These are phyloP conservation scores for Hydropsyche betteni DNA, from an alignment of 2,888 invertebrate species.

Conservation along the genomic window DNA sequence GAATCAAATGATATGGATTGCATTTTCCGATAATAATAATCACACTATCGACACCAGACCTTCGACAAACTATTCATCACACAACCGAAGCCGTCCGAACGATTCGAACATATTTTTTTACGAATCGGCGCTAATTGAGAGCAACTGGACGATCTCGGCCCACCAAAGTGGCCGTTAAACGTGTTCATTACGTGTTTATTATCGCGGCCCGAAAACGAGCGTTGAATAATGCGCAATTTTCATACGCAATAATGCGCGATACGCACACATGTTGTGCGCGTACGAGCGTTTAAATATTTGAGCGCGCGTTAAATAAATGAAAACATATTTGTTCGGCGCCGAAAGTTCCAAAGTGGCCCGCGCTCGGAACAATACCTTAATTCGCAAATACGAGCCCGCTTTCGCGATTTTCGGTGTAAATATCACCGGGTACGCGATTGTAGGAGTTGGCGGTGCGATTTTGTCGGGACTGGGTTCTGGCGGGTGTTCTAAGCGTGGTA, in stretches of 20 bases:
- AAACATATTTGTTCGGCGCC: constrained; percentile 14
- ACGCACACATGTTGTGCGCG: not conserved
- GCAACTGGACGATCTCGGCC: not conserved
- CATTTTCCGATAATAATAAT: too few relatives aligned
- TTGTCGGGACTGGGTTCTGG: too few relatives aligned
- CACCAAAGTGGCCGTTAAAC: not conserved
- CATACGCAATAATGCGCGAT: not conserved
- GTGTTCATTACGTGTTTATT: constrained; percentile 17
- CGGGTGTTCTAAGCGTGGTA: too few relatives aligned
- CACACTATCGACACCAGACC: too few relatives aligned
- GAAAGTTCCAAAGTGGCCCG: constrained; percentile 6
- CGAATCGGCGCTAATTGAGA: not conserved
- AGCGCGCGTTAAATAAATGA: constrained; percentile 25
- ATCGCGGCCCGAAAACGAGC: not conserved
- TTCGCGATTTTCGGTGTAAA: not conserved
- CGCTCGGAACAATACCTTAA: not conserved
- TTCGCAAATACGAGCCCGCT: not conserved
- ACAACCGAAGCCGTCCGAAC: not conserved
- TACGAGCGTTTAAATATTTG: constrained; percentile 19
- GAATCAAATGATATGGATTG: too few relatives aligned
- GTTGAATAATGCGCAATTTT: constrained; percentile 25
- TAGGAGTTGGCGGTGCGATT: too few relatives aligned
- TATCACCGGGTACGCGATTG: too few relatives aligned
- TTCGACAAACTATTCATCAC: not conserved
- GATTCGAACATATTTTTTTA: not conserved